phyloP scores from a whole-genome alignment of 2,888 invertebrate genomes.

The Drosophila sordidapex region DNA sequence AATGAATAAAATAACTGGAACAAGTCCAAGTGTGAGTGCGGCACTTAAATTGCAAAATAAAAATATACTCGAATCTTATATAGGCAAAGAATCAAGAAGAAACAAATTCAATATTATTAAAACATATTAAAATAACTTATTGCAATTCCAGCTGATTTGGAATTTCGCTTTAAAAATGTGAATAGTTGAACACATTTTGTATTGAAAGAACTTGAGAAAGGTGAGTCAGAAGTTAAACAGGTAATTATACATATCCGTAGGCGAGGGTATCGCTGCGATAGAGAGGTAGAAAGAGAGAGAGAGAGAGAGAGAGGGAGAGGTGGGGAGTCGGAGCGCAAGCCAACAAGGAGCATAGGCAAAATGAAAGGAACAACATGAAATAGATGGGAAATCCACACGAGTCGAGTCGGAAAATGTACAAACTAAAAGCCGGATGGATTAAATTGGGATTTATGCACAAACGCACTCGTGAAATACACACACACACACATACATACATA shows the following conservation, averaged over 20 bases:
- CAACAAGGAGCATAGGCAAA: slow-evolving; percentile 5
- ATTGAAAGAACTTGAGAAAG: not conserved
- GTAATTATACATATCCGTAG: slow-evolving; percentile 34
- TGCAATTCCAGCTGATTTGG: not conserved
- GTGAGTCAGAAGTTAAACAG: not conserved
- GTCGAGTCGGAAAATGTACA: slow-evolving; percentile 53
- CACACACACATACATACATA: slow-evolving; percentile 2
- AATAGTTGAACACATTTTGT: not conserved
- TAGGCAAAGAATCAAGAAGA: not conserved
- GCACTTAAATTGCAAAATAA: not conserved
- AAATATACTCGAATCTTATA: not conserved
- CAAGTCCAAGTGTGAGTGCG: not conserved
- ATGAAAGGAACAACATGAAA: not conserved
- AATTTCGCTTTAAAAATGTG: not conserved
- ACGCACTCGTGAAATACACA: slow-evolving; percentile 57
- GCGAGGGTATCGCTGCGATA: slow-evolving; percentile 4
- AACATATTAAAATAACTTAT: not conserved
- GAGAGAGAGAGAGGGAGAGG: too few relatives aligned
- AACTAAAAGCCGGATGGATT: slow-evolving; percentile 73
- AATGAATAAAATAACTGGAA: not conserved
- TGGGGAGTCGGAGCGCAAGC: not conserved
- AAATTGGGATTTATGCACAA: slow-evolving; percentile 74
- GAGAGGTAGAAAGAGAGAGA: not conserved
- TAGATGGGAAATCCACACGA: slow-evolving; percentile 19
- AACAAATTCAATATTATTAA: not conserved